phyloP scores from a whole-genome alignment of 1,140 invertebrate genomes.

The Lasioglossum baleicum region DNA sequence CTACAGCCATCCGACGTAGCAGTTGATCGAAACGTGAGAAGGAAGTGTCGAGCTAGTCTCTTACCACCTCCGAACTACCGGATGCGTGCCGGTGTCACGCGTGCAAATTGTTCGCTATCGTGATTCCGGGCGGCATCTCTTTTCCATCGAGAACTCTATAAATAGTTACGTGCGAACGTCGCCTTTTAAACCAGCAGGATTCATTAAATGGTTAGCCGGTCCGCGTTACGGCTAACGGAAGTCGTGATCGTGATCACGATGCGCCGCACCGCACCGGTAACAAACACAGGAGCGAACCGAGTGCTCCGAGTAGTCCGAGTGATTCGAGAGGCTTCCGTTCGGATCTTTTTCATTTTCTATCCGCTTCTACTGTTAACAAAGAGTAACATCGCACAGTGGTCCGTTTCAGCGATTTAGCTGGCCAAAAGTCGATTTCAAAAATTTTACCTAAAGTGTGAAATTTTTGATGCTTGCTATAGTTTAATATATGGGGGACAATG shows the following conservation, averaged over 20 bases:
- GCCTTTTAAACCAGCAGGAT: constrained; percentile 34
- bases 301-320: neutral
- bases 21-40: neutral
- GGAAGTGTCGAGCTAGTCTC: neutral
- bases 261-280: neutral
- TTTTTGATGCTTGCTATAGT: too few relatives aligned
- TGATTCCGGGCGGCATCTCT: constrained; percentile 5
- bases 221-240: constrained; percentile 35
- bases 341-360: too few relatives aligned
- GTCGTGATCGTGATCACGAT: constrained; percentile 25
- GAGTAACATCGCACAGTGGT: too few relatives aligned
- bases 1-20: neutral
- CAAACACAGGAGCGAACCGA: constrained; percentile 18
- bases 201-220: constrained; percentile 40
- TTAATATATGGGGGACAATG: too few relatives aligned
- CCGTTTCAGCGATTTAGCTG: too few relatives aligned
- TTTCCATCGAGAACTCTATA: constrained; percentile 42
- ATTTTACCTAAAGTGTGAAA: too few relatives aligned
- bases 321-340: too few relatives aligned
- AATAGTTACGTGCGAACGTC: constrained; percentile 44
- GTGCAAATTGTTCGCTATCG: constrained; percentile 12
- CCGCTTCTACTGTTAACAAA: too few relatives aligned
- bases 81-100: neutral
- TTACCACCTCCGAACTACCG: too few relatives aligned
- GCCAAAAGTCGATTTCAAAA: too few relatives aligned